Base-by-base conservation (phyloP, 2,888 invertebrate genomes). In the Meandrusa payeni region DNA sequence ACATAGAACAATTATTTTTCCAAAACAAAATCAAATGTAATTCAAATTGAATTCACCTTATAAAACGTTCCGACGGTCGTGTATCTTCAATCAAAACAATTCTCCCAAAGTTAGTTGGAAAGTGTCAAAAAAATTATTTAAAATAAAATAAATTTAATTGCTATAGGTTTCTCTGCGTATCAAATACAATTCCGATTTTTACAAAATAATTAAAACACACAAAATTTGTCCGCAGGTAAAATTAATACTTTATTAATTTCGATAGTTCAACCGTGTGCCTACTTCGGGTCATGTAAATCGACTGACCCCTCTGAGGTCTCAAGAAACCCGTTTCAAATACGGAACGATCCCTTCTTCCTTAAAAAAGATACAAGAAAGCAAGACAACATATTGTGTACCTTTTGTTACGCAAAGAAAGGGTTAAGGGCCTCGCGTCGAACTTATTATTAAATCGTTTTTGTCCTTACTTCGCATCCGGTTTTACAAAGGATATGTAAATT, bases 371-470 rank as follows among this genome's bases (percentile, higher is more conserved):
- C 61, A 67, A 71, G 57, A 61, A 54, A 61, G 62, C 65, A 74
- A 72, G 68, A 76, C 74, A 83, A 82, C 83, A 85, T 82, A 80
- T 83, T 83, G 85, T 81, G 65, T 76, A 76, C 69, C 82, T 83
- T 79, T 83, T 81, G 81, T 82, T 76, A 71, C 59, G 56, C 57
- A 58, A 74, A 79, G 76, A 76, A 85, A 81, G 83, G 86, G 85
- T 82, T 81, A 80, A 80, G 74, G 77, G 77, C 76, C 72, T 67
- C 50, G 67, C 73, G 73, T 74, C 76, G 73, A 80, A 81, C 76
- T 77, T 85, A 76, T 82, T 85, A 86, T 87, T 86, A 86, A 82
- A 85, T 77, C 81, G 80, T 87, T 86, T 86, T 85, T 85, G 81
- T 85, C 83, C 83, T 78, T 72, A 68, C 76, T 76, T 69, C 69